Evolutionary conservation across 2,113 vertebrate species (phyloP).

Genomic region (Pelmatolapia mariae): DNA sequence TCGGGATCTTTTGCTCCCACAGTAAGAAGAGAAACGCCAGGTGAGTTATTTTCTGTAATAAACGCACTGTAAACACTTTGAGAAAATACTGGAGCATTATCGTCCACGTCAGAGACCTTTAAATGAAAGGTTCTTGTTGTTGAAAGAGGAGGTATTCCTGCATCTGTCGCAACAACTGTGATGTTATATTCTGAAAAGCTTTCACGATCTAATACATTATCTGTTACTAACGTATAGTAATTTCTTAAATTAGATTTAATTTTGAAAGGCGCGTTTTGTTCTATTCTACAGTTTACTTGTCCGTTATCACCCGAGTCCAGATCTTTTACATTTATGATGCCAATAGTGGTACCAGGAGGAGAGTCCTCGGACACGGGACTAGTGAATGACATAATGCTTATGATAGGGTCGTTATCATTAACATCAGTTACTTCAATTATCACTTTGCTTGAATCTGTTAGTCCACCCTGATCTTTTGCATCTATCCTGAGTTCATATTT

Average conservation of each 20-base stretch:
- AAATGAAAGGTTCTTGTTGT: too few relatives aligned
- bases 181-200: too few relatives aligned
- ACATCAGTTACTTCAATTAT: neutral
- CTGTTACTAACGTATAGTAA: too few relatives aligned
- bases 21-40: rapidly evolving
- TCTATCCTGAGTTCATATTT: slow-evolving; percentile 1
- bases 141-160: too few relatives aligned
- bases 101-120: neutral
- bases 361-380: neutral
- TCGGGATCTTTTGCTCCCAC: rapidly evolving
- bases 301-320: too few relatives aligned
- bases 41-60: rapidly evolving
- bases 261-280: too few relatives aligned
- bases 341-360: neutral
- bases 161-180: too few relatives aligned
- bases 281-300: too few relatives aligned
- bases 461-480: slow-evolving; percentile 46
- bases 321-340: too few relatives aligned
- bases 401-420: neutral
- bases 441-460: neutral
- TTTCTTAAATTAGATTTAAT: too few relatives aligned
- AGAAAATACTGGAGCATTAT: rapidly evolving
- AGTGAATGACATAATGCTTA: neutral
- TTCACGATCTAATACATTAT: too few relatives aligned
- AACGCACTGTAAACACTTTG: rapidly evolving